Evolutionary conservation across 2,797 vertebrate genomes (phyloP).

Genomic region (Columba guinea): DNA sequence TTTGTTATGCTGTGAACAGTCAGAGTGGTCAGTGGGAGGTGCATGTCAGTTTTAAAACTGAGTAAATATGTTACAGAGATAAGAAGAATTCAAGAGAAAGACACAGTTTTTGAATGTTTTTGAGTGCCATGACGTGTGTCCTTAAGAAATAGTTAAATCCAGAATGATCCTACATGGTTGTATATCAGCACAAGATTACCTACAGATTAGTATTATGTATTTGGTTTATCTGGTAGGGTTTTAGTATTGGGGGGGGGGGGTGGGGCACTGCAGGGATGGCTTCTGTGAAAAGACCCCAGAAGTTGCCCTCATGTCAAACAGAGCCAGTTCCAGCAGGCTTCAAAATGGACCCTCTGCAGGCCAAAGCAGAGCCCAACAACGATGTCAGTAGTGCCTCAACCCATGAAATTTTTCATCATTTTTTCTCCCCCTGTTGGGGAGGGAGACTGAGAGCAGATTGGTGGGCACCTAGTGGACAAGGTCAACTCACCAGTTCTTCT

Average conservation of each 20-base stretch:
- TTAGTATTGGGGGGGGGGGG: fast-evolving
- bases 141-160: background rate
- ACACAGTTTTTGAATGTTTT: background rate
- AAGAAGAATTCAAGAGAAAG: background rate
- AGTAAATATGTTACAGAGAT: background rate
- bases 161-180: background rate
- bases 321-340: background rate
- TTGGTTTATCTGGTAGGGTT: background rate
- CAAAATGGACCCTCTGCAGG: background rate
- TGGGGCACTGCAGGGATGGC: background rate
- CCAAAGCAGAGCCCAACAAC: background rate
- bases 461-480: background rate
- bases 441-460: background rate
- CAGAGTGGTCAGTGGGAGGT: constrained; percentile 5
- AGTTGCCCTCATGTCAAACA: background rate
- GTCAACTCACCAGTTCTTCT: background rate
- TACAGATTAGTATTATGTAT: background rate
- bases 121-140: background rate
- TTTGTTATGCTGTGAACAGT: constrained; percentile 4
- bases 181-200: background rate
- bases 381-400: fast-evolving
- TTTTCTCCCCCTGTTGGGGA: background rate
- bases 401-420: background rate
- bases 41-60: background rate
- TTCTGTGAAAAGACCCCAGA: background rate